Evolutionary conservation across 2,797 vertebrate genomes (phyloP).

Genomic region (Tapera naevia): DNA sequence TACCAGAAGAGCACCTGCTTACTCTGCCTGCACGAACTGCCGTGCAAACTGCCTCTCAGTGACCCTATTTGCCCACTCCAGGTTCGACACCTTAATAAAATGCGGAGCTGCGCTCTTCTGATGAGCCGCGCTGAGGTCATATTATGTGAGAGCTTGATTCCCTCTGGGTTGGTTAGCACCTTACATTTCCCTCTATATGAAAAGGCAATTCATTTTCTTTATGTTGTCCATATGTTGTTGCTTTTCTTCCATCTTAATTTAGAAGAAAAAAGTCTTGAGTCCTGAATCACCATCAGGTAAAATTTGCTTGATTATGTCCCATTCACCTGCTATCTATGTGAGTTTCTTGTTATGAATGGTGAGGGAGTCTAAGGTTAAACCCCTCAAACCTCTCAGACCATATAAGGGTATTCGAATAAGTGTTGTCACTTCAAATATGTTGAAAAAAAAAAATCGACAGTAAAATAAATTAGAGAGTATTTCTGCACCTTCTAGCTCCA

Average conservation of each 20-base stretch:
- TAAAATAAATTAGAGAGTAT: not conserved
- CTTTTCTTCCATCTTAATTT: not conserved
- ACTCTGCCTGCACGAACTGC: too few relatives aligned
- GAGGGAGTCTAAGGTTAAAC: not conserved
- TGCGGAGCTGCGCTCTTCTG: too few relatives aligned
- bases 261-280: not conserved
- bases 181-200: not conserved
- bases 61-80: too few relatives aligned
- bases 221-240: not conserved
- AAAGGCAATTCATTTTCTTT: not conserved
- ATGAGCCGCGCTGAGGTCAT: too few relatives aligned
- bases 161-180: not conserved
- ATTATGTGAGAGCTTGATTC: not conserved
- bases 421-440: not conserved
- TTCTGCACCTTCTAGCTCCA: not conserved
- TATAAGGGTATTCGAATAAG: not conserved
- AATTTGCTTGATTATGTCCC: not conserved
- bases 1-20: too few relatives aligned
- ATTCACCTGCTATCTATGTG: not conserved
- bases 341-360: not conserved
- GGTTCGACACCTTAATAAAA: too few relatives aligned
- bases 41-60: too few relatives aligned
- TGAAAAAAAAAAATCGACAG: not conserved
- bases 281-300: not conserved
- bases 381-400: not conserved